Percentiles rank a stretch among this genome's conserved stretches.
These are phyloP conservation scores for Sardina pilchardus DNA, from an alignment of 2,113 vertebrate genomes.

Conservation along the genomic window DNA sequence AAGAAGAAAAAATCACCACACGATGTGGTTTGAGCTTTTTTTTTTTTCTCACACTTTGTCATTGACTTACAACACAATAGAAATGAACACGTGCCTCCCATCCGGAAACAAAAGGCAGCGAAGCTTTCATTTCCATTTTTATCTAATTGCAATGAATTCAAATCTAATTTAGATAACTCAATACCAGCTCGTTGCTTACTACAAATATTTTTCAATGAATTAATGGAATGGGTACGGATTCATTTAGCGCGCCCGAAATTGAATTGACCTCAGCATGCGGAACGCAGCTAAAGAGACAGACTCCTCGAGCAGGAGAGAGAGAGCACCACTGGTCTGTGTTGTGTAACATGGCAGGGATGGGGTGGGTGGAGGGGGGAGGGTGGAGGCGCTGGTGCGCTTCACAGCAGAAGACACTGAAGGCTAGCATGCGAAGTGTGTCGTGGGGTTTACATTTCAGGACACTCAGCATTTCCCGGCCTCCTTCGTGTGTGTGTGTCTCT, in stretches of 20 bases:
- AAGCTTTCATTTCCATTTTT: not conserved
- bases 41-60: not conserved
- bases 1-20: not conserved
- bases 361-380: not conserved
- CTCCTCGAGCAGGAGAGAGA: not conserved
- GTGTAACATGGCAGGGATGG: not conserved
- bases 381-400: not conserved
- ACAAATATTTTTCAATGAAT: constrained; percentile 20
- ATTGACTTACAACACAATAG: not conserved
- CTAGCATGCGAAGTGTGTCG: constrained; percentile 17
- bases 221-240: constrained; percentile 4
- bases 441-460: constrained; percentile 3
- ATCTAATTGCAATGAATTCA: not conserved
- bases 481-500: constrained; percentile 28
- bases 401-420: constrained; percentile 16
- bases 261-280: not conserved
- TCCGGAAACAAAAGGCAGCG: not conserved
- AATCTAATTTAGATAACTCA: constrained; percentile 14
- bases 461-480: constrained; percentile 36
- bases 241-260: not conserved
- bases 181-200: constrained; percentile 4
- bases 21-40: not conserved
- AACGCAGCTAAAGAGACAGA: not conserved
- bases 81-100: not conserved
- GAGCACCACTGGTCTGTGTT: not conserved